Conservation (phyloP, 2,113 vertebrate genomes). For the Rattus rattus region DNA sequence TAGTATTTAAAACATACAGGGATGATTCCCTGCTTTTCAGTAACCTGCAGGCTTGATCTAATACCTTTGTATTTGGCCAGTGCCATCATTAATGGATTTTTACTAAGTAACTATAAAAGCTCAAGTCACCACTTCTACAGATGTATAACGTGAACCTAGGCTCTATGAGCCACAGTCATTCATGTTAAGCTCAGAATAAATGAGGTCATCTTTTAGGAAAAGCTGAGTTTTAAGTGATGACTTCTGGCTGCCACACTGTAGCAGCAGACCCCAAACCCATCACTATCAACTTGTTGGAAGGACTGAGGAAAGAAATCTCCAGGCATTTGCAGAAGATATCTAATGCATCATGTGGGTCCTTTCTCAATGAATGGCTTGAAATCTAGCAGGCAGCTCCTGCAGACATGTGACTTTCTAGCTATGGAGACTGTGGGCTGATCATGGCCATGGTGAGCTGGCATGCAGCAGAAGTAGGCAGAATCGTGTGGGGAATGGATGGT, state of each 20-base stretch:
- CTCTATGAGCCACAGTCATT: not conserved
- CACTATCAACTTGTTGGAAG: not conserved
- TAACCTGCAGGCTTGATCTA: not conserved
- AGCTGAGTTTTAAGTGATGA: not conserved
- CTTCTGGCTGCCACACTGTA: not conserved
- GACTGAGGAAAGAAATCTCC: not conserved
- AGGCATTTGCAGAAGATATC: not conserved
- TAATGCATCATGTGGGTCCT: not conserved
- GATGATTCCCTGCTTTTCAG: too few species aligned
- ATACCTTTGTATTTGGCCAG: not conserved
- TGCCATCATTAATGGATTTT: not conserved
- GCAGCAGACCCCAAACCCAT: too few species aligned
- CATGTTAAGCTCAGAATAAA: not conserved
- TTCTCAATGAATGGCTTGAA: too few species aligned
- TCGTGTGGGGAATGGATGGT: not conserved
- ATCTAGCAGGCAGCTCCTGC: not conserved
- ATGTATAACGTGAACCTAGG: not conserved
- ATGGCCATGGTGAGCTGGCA: not conserved
- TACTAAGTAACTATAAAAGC: not conserved
- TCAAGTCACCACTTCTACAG: not conserved
- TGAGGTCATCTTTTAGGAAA: not conserved
- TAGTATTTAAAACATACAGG: not conserved
- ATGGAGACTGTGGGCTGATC: not conserved
- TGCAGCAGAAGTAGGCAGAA: not conserved
- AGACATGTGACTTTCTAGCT: too few species aligned